Percentiles rank a stretch among this genome's conserved stretches.
Evolutionary conservation across 1,140 invertebrate species (phyloP).

Genomic region (Penaeus vannamei): DNA sequence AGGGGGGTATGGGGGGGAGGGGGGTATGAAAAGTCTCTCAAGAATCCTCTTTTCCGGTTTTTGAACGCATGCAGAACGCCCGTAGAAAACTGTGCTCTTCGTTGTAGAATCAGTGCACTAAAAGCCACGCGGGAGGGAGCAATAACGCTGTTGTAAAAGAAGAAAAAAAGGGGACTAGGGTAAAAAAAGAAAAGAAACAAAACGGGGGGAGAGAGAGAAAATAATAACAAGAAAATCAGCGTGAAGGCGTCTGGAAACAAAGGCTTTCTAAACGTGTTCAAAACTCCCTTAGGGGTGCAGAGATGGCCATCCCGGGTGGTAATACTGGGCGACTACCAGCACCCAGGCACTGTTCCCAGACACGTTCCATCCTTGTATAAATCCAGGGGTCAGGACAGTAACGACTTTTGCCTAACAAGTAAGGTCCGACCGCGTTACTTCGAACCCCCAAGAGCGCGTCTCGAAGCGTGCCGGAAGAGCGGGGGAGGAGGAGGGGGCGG

Average conservation of each 20-base stretch:
- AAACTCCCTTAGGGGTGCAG: conserved; percentile 59
- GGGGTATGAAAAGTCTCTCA: too few relatives aligned
- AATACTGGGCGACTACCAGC: conserved; percentile 61
- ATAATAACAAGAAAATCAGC: conserved; percentile 32
- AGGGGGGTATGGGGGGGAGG: too few relatives aligned
- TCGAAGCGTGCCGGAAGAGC: conserved; percentile 36
- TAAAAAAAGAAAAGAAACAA: not conserved
- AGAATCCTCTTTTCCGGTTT: too few relatives aligned
- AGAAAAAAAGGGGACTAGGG: conserved; percentile 6
- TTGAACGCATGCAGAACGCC: too few relatives aligned
- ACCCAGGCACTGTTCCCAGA: conserved; percentile 57
- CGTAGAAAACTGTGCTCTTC: too few relatives aligned
- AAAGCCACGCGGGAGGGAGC: not conserved
- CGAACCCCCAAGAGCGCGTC: conserved; percentile 12
- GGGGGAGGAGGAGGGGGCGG: not conserved
- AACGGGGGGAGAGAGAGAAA: conserved; percentile 2
- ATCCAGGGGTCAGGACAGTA: conserved; percentile 64
- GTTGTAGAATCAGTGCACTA: too few relatives aligned
- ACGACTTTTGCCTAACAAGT: conserved; percentile 63
- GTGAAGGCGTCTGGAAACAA: not conserved
- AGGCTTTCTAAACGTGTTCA: conserved; percentile 61
- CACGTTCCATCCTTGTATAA: conserved; percentile 64
- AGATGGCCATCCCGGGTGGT: conserved; percentile 57
- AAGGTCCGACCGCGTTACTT: conserved; percentile 54
- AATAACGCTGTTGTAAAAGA: not conserved